Evolutionary conservation across 2,888 invertebrate species (phyloP).

Genomic region (Xanthorhoe spadicearia): DNA sequence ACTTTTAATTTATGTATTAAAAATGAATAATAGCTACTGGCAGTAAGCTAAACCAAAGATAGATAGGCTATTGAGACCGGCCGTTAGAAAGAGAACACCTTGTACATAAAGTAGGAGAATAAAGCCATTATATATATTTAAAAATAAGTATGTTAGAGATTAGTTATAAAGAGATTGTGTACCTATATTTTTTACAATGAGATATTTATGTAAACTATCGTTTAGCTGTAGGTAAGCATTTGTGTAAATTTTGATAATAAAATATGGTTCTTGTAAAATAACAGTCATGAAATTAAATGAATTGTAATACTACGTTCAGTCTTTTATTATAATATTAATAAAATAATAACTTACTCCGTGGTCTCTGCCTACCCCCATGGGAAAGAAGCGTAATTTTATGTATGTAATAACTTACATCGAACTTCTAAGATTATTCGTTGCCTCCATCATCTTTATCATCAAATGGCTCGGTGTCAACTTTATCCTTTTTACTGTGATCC

Average conservation of each 20-base stretch:
- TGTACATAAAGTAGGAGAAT: conserved; percentile 19
- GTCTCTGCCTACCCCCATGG: too few species aligned
- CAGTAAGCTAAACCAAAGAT: too few species aligned
- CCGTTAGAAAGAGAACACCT: conserved; percentile 2
- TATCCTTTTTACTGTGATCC: conserved; percentile 61
- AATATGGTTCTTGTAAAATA: conserved; percentile 65
- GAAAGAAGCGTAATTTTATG: too few species aligned
- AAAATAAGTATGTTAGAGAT: conserved; percentile 49
- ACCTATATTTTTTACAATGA: conserved; percentile 80
- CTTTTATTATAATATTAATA: conserved; percentile 68
- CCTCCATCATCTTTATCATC: conserved; percentile 35
- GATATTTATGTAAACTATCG: conserved; percentile 68
- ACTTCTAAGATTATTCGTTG: conserved; percentile 19
- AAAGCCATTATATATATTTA: conserved; percentile 45
- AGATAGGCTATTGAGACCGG: too few species aligned
- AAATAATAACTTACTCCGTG: too few species aligned
- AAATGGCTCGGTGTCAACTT: conserved; percentile 47
- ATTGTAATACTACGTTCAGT: conserved; percentile 70
- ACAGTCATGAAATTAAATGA: conserved; percentile 77
- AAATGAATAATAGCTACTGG: too few species aligned
- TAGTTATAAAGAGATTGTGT: conserved; percentile 62
- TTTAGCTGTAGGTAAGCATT: conserved; percentile 64
- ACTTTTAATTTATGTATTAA: too few species aligned
- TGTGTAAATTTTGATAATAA: conserved; percentile 81
- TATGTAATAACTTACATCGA: conserved; percentile 16